A percentile compares a stretch with the other conserved stretches of the same genome.
Conservation (phyloP, 2,888 invertebrate species). For the Bombyx huttoni region DNA sequence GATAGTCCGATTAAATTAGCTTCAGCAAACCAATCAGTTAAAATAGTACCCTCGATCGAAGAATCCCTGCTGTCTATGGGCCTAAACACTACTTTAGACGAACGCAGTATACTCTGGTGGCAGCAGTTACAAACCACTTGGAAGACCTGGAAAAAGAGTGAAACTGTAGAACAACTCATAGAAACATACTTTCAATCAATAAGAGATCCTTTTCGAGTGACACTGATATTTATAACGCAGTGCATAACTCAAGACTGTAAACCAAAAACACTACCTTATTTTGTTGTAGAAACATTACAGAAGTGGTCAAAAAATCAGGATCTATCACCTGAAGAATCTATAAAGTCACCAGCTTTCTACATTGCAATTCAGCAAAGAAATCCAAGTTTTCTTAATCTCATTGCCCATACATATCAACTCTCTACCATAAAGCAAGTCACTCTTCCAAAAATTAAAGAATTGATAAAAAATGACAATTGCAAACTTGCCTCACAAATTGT, state of each 20-base stretch:
- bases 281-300: slow-evolving; percentile 74
- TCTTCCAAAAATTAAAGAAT: slow-evolving; percentile 72
- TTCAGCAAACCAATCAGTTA: slow-evolving; percentile 48
- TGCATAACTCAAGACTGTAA: slow-evolving; percentile 76
- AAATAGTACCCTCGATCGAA: slow-evolving; percentile 61
- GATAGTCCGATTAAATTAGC: slow-evolving; percentile 39
- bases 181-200: slow-evolving; percentile 57
- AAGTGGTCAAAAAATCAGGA: slow-evolving; percentile 53
- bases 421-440: slow-evolving; percentile 74
- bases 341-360: slow-evolving; percentile 82
- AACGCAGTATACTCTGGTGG: slow-evolving; percentile 43
- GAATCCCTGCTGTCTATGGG: slow-evolving; percentile 45
- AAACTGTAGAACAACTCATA: slow-evolving; percentile 58
- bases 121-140: slow-evolving; percentile 50
- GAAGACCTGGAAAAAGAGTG: slow-evolving; percentile 72
- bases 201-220: slow-evolving; percentile 73
- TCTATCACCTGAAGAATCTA: slow-evolving; percentile 50
- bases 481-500: slow-evolving; percentile 84
- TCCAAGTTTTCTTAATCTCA: slow-evolving; percentile 73
- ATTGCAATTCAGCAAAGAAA: slow-evolving; percentile 79
- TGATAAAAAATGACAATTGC: slow-evolving; percentile 66
- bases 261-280: slow-evolving; percentile 73
- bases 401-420: slow-evolving; percentile 77
- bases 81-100: slow-evolving; percentile 54
- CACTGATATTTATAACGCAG: slow-evolving; percentile 72